Conservation (phyloP, 2,797 vertebrate species). For the Etheostoma nigrum region DNA sequence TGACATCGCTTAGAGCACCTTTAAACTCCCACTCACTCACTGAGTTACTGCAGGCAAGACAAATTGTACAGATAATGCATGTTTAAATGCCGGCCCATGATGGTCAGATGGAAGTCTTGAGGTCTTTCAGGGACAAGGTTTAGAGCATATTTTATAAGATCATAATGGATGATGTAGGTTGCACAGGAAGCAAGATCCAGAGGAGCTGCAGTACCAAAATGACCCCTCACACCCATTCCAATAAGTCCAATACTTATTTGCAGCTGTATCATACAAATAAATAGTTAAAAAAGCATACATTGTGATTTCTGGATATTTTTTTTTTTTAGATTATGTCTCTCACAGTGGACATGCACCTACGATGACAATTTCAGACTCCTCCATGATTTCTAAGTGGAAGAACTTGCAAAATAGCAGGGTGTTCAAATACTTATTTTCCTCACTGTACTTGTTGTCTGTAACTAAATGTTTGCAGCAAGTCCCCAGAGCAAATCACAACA, state of each 20-base stretch:
- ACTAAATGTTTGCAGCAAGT: slow-evolving; percentile 53
- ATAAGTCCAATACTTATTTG: too few species aligned
- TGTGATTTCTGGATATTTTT: too few species aligned
- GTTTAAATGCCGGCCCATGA: not conserved
- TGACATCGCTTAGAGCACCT: too few species aligned
- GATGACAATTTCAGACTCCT: too few species aligned
- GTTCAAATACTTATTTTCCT: too few species aligned
- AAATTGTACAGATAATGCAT: not conserved
- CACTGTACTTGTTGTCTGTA: not conserved
- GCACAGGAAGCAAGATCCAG: not conserved
- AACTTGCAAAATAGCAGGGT: too few species aligned
- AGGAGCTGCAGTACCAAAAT: not conserved
- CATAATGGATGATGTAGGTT: not conserved
- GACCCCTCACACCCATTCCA: not conserved
- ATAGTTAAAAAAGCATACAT: too few species aligned
- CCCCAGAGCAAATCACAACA: slow-evolving; percentile 30
- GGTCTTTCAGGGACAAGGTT: not conserved
- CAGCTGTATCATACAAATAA: too few species aligned
- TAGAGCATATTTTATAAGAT: not conserved
- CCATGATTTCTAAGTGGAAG: too few species aligned
- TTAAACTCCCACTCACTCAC: not conserved
- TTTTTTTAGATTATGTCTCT: too few species aligned
- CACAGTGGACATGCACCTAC: too few species aligned
- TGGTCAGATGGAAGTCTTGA: not conserved
- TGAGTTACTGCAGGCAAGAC: not conserved